phyloP scores from a whole-genome alignment of 2,888 invertebrate genomes.

The Vesta saturnalis region DNA sequence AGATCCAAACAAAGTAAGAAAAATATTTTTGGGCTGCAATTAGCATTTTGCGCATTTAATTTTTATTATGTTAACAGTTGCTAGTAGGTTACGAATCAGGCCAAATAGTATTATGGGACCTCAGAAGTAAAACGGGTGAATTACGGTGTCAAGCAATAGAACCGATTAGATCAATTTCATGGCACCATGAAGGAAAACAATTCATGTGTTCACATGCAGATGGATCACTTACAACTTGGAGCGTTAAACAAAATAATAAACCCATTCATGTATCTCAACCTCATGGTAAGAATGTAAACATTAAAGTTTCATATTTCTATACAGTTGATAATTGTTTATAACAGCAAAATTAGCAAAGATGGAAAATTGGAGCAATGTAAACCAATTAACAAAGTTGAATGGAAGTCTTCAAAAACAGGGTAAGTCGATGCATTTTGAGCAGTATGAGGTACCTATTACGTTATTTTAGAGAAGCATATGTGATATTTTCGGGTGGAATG shows the following conservation, averaged over 20 bases:
- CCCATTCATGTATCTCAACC: constrained; percentile 88
- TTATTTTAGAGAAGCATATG: constrained; percentile 84
- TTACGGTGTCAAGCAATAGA: constrained; percentile 82
- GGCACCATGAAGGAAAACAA: constrained; percentile 98
- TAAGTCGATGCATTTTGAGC: constrained; percentile 60
- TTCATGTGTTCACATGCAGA: constrained; percentile 97
- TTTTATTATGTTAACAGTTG: constrained; percentile 80
- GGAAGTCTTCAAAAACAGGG: constrained; percentile 90
- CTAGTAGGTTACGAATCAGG: constrained; percentile 97
- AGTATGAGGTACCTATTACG: too few species aligned
- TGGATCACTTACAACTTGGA: constrained; percentile 96
- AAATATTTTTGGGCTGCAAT: neutral
- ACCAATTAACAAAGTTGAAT: constrained; percentile 94
- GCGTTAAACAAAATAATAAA: constrained; percentile 77
- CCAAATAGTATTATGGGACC: constrained; percentile 95
- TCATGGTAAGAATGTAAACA: constrained; percentile 77
- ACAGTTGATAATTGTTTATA: too few species aligned
- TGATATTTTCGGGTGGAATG: constrained; percentile 97
- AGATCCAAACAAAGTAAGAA: constrained; percentile 92
- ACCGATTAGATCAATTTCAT: constrained; percentile 86
- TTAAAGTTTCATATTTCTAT: neutral
- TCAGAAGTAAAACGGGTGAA: constrained; percentile 86
- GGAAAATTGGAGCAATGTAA: constrained; percentile 94
- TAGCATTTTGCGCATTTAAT: neutral
- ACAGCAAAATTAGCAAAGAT: constrained; percentile 92